Base-by-base conservation (phyloP, 2,113 vertebrate species). In the Parus major region DNA sequence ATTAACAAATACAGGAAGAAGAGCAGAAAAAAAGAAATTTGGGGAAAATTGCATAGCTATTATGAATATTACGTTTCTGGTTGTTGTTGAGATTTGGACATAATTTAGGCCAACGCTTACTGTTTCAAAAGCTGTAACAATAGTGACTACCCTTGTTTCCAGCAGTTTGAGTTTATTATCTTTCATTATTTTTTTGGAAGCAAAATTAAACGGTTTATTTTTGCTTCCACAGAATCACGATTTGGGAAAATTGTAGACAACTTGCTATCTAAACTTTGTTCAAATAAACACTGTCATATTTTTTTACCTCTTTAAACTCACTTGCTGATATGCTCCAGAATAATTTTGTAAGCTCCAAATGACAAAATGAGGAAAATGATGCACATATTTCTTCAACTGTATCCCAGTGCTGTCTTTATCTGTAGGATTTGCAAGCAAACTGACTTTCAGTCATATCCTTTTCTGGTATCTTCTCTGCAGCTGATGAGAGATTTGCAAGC, bases 381-480 rank as follows among this genome's bases (percentile, higher is more conserved):
- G 60, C 65, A 60, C 64, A 15, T 69, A 46, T 92, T 95, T 93
- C 33, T 80, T 83, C 76, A 52, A 2, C 77, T 95, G 59, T 66
- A 83, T 71, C 80, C 56, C 12, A 47, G 35, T 44, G 41, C 59
- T 12, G 2, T 78, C 72, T 90, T 95, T 78, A 92, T 88, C 88
- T 88, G 56, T 56, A 81, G 60, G 86, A 94, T 96, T 93, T 97
- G 88, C 92, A 90, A 93, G 69, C 41, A 96, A 96, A 94, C 96
- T 95, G 85, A 81, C 94, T 93, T 96, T 78, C 87, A 81, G 49
- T 64, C 65, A 60, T 90, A 60, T 88, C 82, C 60, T 81, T 60
- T 93, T 63, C 92, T 90, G 56, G 9, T 86, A 81, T 93, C 68
- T 96, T 78, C 86, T 93, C 76, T 90, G 71, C 69, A 92, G 82